These are phyloP conservation scores for Apteryx owenii DNA, from an alignment of 2,113 vertebrate genomes.

Conservation along the genomic window DNA sequence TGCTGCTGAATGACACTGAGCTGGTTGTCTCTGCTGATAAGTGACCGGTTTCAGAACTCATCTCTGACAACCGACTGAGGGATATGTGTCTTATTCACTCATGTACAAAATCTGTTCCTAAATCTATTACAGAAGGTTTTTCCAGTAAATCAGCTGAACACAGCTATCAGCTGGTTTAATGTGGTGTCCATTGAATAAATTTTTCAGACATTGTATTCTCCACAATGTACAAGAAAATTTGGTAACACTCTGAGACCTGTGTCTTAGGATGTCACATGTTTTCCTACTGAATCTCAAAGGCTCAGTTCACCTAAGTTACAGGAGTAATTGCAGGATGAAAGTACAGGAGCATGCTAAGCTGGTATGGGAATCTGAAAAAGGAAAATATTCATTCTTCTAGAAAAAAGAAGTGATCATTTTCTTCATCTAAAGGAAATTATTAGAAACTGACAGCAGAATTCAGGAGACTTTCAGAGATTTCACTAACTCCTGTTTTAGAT, in stretches of 20 bases:
- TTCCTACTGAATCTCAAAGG: neutral
- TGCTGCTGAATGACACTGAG: neutral
- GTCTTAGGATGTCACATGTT: neutral
- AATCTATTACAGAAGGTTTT: neutral
- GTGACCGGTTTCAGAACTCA: neutral
- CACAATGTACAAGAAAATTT: neutral
- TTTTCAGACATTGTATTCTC: neutral
- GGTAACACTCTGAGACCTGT: neutral
- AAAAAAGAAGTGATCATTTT: neutral
- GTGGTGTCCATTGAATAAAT: neutral
- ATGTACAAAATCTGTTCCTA: neutral
- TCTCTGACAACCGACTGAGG: neutral
- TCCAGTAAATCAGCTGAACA: neutral
- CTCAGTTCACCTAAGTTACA: neutral
- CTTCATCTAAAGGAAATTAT: neutral
- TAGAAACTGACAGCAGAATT: neutral
- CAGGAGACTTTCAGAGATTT: neutral
- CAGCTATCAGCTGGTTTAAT: neutral
- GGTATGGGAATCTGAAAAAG: neutral
- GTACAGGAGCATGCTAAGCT: neutral
- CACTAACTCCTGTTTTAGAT: neutral
- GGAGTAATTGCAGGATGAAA: neutral
- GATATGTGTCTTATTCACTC: neutral
- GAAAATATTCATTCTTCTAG: neutral
- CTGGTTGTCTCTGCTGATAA: neutral